These are phyloP conservation scores for Cosmia trapezina DNA, from an alignment of 2,888 invertebrate species.

Conservation along the genomic window DNA sequence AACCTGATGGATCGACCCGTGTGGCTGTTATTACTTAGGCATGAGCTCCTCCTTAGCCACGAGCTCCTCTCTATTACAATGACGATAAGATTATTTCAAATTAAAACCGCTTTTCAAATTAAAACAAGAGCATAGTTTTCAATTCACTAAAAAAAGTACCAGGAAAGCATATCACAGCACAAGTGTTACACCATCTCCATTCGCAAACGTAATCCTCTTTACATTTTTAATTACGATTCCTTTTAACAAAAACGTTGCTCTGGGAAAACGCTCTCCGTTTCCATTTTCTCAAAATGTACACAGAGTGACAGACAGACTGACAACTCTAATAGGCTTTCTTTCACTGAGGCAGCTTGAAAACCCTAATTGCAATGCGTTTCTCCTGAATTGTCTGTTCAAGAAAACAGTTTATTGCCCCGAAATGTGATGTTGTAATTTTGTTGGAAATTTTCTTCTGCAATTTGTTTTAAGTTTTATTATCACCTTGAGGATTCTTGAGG, in stretches of 20 bases:
- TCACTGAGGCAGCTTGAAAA: slow-evolving; percentile 56
- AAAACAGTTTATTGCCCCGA: slow-evolving; percentile 53
- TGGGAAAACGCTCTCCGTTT: slow-evolving; percentile 43
- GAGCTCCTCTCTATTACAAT: no score
- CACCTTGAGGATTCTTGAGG: background rate
- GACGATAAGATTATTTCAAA: no score
- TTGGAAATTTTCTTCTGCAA: slow-evolving; percentile 20
- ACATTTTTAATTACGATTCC: slow-evolving; percentile 56
- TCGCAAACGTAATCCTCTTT: slow-evolving; percentile 46
- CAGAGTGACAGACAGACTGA: slow-evolving; percentile 61
- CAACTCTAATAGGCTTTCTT: slow-evolving; percentile 63
- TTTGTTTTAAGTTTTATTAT: slow-evolving; percentile 25
- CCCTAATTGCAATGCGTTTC: slow-evolving; percentile 59
- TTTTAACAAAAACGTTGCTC: slow-evolving; percentile 50
- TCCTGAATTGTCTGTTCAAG: slow-evolving; percentile 50
- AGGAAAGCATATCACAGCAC: slow-evolving; percentile 17
- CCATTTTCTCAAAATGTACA: slow-evolving; percentile 59
- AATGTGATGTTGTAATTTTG: slow-evolving; percentile 54
- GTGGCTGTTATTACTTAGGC: no score
- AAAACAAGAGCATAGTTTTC: background rate
- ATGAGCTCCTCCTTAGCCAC: no score
- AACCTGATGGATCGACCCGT: no score
- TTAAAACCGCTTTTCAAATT: background rate
- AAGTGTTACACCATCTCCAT: slow-evolving; percentile 12
- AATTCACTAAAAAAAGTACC: slow-evolving; percentile 17